Base-by-base conservation (phyloP, 1,140 invertebrate species). In the Aporrectodea caliginosa region DNA sequence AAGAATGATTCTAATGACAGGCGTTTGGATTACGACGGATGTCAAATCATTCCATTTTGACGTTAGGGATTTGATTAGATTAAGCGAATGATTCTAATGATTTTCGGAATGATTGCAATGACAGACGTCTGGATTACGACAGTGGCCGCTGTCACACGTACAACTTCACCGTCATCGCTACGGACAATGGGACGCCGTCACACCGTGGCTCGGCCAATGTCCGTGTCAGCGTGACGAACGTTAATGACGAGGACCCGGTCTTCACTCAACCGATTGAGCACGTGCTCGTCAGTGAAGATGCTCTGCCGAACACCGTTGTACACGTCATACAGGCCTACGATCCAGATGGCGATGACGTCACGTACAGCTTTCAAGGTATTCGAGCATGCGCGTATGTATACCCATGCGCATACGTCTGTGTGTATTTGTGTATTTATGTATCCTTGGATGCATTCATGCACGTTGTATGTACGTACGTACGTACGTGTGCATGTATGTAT, bases 241-340 rank as follows among this genome's bases (percentile, higher is more conserved):
- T 86, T 1, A 88, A 88, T 74, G 87, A 88, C 80, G 84, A 87
- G 75, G 58, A 79, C 0, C 87, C 87, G 16, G 77, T 80, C 35
- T 85, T 87, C 68, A 94, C 94, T 0, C 94, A 94, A 0, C 95
- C 95, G 82, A 80, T 81, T 12, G 82, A 83, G 1, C 79, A 80
- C 58, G 96, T 97, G 83, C 92, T 94, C n/a, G 93, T 94, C 6
- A 94, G 92, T 43, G 96, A 98, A 90, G 95, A 98, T 87, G 93
- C 94, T 0, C 93, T 93, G 0, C 88, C 96, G 22, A 95, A 95
- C 0, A 95, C 94, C 0, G 97, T 95, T 0, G 95, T 98, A 0
- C 89, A 98, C 0, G 93, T 97, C 0, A 93, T 98, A 0, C 93
- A 93, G 27, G 96, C 96, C 0, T 93, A 93, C 0, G 97, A 98